A percentile compares a stretch with the other conserved stretches of the same genome.
Evolutionary conservation across 1,140 invertebrate genomes (phyloP).

Genomic region (Cotesia vestalis): DNA sequence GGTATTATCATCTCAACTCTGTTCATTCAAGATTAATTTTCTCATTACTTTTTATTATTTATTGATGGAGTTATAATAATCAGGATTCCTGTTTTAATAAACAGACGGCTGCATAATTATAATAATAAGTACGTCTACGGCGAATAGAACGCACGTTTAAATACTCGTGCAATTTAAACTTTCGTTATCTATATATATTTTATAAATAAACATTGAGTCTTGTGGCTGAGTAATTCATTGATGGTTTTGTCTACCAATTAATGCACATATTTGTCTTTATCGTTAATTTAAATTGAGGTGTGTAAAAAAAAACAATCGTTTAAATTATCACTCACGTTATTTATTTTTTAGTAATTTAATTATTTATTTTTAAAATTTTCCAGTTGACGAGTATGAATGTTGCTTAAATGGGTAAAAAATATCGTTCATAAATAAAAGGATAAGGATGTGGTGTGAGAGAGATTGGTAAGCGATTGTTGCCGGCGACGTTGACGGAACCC

Average conservation of each 20-base stretch:
- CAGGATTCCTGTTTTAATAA: too few relatives aligned
- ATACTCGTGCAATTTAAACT: background rate
- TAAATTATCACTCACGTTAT: conserved; percentile 19
- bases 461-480: conserved; percentile 51
- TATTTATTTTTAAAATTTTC: background rate
- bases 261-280: conserved; percentile 35
- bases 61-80: too few relatives aligned
- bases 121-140: too few relatives aligned
- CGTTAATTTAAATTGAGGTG: conserved; percentile 25
- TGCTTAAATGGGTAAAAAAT: background rate
- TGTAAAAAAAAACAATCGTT: conserved; percentile 5
- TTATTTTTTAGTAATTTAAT: background rate
- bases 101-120: too few relatives aligned
- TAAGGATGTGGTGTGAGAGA: conserved; percentile 49
- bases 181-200: background rate
- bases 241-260: conserved; percentile 43
- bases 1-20: too few relatives aligned
- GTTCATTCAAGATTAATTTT: too few relatives aligned
- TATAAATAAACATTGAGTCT: conserved; percentile 39
- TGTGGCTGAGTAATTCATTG: conserved; percentile 49
- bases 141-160: background rate
- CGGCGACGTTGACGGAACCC: conserved; percentile 34
- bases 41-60: too few relatives aligned
- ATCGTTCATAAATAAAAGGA: conserved; percentile 6
- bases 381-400: background rate